These are phyloP conservation scores for Anoura caudifer DNA, from an alignment of 2,113 vertebrate genomes.

Conservation along the genomic window DNA sequence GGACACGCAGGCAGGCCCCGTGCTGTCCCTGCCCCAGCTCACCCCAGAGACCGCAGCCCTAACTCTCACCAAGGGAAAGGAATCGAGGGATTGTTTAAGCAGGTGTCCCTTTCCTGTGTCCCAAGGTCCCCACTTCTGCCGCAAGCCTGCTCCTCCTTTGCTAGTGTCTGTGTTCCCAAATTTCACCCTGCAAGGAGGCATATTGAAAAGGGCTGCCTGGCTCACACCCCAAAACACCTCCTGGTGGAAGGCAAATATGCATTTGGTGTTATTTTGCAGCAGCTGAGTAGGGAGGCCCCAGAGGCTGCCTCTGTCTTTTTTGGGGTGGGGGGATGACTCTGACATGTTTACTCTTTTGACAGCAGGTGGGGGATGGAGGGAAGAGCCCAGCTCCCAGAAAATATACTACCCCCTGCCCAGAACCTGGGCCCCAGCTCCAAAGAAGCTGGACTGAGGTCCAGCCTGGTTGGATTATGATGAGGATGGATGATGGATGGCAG, in stretches of 20 bases:
- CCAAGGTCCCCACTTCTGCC: not conserved
- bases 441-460: not conserved
- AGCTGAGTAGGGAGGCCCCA: not conserved
- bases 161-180: not conserved
- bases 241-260: not conserved
- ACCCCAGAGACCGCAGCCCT: not conserved
- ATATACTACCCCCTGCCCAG: not conserved
- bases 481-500: not conserved
- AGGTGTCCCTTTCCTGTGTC: not conserved
- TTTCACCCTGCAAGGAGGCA: not conserved
- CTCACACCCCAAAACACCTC: not conserved
- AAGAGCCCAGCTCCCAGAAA: not conserved
- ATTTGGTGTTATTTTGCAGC: not conserved
- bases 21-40: not conserved
- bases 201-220: not conserved
- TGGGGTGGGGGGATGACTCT: not conserved
- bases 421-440: not conserved
- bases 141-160: not conserved
- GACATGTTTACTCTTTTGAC: not conserved
- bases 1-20: not conserved
- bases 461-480: not conserved
- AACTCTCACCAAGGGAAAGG: not conserved
- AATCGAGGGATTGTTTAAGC: accelerated
- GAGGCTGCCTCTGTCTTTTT: not conserved
- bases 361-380: not conserved